A percentile compares a stretch with the other conserved stretches of the same genome.
These are phyloP conservation scores for Molossus alvarezi DNA, from an alignment of 2,797 vertebrate genomes.

Conservation along the genomic window DNA sequence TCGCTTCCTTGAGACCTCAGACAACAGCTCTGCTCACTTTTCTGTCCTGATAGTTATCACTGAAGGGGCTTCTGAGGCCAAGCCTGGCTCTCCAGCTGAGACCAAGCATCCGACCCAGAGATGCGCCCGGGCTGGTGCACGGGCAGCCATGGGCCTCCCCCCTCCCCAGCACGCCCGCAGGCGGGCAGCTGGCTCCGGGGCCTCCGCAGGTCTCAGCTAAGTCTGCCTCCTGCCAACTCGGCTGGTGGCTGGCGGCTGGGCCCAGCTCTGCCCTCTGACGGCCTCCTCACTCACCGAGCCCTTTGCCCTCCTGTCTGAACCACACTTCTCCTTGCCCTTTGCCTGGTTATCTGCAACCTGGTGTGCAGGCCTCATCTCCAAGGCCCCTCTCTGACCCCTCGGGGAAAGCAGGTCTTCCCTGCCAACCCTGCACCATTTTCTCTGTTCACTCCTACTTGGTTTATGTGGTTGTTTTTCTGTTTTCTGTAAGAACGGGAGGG, in stretches of 20 bases:
- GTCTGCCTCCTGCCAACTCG: not conserved
- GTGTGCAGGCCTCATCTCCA: not conserved
- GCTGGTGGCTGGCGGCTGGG: not conserved
- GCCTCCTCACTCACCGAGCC: not conserved
- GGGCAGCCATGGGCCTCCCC: rapidly evolving
- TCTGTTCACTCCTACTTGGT: not conserved
- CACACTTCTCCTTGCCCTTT: not conserved
- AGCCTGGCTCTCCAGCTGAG: not conserved
- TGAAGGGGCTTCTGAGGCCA: not conserved
- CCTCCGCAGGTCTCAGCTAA: not conserved
- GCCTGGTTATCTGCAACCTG: not conserved
- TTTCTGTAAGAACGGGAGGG: not conserved
- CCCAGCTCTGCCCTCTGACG: not conserved
- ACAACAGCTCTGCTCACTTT: not conserved
- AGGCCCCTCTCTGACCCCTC: not conserved
- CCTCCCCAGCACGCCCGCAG: rapidly evolving
- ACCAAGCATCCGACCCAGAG: rapidly evolving
- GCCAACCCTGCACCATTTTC: not conserved
- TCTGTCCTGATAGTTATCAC: not conserved
- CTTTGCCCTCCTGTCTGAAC: not conserved
- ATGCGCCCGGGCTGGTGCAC: not conserved
- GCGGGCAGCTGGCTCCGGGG: rapidly evolving
- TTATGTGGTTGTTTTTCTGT: not conserved
- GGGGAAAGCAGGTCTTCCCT: not conserved
- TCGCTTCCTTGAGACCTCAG: not conserved